Evolutionary conservation across 2,888 invertebrate species (phyloP), one percentile per base, ranked within the genome.

Genomic region (Lingula anatina): DNA sequence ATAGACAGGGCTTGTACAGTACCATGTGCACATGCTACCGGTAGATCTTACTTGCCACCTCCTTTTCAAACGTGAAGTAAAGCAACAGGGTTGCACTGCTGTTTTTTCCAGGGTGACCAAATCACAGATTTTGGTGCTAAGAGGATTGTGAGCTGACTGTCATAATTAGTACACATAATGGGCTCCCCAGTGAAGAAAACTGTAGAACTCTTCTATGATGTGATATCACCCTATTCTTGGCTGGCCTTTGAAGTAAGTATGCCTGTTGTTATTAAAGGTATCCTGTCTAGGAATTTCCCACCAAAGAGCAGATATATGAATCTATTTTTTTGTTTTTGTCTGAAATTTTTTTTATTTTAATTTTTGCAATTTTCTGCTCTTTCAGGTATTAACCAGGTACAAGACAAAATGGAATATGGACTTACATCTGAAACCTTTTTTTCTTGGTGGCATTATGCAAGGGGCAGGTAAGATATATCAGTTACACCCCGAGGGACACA

Each of bases 131-230:
- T n/a, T n/a, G n/a, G n/a, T n/a, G n/a, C n/a, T n/a, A n/a, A n/a
- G n/a, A n/a, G n/a, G n/a, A n/a, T n/a, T n/a, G n/a, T n/a, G n/a
- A n/a, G n/a, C n/a, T n/a, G n/a, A n/a, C n/a, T n/a, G n/a, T n/a
- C n/a, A n/a, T n/a, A n/a, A 44, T 28, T 38, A 26, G 5, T 44
- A 24, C 27, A 1, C 9, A 31, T 31, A 15, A 15, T 15, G 9
- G 31, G 9, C 15, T 15, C 61, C 46, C 81, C 80, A 37, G 68
- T 53, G 60, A 84, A 44, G 83, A 27, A 20, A 42, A 85, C 61
- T 87, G 68, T 77, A 0, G 75, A 77, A 45, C 55, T 79, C 25
- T 80, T 77, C 58, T 80, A 78, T 55, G 80, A 80, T 67, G 77
- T 79, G 38, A 62, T 79, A 21, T 80, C 79, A 2, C 80, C 80